Percentiles rank a stretch among this genome's conserved stretches.
Conservation (phyloP, 2,888 invertebrate genomes). For the Digitonthophagus gazella region DNA sequence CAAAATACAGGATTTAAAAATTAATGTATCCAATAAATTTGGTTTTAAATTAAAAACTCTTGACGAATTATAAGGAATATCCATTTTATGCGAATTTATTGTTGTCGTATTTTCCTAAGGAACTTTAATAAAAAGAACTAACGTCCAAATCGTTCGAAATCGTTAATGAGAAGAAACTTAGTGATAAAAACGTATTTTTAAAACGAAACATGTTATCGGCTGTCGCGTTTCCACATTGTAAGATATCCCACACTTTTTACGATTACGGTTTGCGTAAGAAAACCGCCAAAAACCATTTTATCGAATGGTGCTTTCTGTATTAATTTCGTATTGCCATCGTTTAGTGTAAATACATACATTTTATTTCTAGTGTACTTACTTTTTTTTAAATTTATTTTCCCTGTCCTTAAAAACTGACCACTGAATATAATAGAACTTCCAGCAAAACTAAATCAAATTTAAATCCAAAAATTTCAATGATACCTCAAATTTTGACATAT, state of each 20-base stretch:
- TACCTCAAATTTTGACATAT: too few relatives aligned
- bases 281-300: conserved; percentile 20
- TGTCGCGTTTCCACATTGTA: conserved; percentile 25
- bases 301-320: conserved; percentile 24
- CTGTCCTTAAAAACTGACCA: conserved; percentile 7
- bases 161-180: neutral
- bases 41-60: neutral
- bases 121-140: neutral
- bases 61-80: conserved; percentile 6
- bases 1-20: conserved; percentile 5
- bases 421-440: too few relatives aligned
- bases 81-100: neutral
- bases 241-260: conserved; percentile 27
- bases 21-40: too few relatives aligned
- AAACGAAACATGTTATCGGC: neutral
- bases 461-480: too few relatives aligned
- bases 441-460: too few relatives aligned
- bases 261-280: conserved; percentile 21
- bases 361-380: conserved; percentile 20
- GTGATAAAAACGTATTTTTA: conserved; percentile 1
- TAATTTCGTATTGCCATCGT: conserved; percentile 29
- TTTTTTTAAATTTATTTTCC: conserved; percentile 17
- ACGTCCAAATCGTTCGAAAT: conserved; percentile 1
- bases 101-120: conserved; percentile 10
- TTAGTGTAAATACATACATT: conserved; percentile 34